Conservation (phyloP, 1,140 invertebrate species). For the Neodiprion fabricii region DNA sequence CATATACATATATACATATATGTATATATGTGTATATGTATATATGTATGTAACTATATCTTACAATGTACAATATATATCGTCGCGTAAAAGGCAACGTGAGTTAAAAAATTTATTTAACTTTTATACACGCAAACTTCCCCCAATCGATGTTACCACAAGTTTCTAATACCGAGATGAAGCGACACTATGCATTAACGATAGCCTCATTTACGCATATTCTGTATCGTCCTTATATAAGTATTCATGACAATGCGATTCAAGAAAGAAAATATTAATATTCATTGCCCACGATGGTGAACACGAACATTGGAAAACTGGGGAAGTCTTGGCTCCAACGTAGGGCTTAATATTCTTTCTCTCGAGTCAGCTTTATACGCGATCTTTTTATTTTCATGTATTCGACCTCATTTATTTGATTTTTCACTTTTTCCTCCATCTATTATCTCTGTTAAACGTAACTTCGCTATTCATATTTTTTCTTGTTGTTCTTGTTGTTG, state of each 20-base stretch:
- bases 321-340: slow-evolving; percentile 6
- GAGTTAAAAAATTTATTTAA: neutral
- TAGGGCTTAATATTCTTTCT: slow-evolving; percentile 2
- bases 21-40: no score
- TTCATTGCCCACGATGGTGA: neutral
- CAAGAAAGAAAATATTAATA: neutral
- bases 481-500: neutral
- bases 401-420: neutral
- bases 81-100: neutral
- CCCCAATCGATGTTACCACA: neutral
- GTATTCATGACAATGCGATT: neutral
- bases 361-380: slow-evolving; percentile 19
- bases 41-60: neutral
- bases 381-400: slow-evolving; percentile 30
- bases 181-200: neutral
- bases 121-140: neutral
- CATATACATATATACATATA: no score
- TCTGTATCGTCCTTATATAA: neutral
- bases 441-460: no score
- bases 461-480: slow-evolving; percentile 11
- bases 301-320: slow-evolving; percentile 7
- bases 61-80: slow-evolving; percentile 4
- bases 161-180: neutral
- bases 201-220: neutral
- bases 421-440: no score